Evolutionary conservation across 1,140 invertebrate species (phyloP), one percentile per base, ranked within the genome.

Genomic region (Tetragonula clypearis): DNA sequence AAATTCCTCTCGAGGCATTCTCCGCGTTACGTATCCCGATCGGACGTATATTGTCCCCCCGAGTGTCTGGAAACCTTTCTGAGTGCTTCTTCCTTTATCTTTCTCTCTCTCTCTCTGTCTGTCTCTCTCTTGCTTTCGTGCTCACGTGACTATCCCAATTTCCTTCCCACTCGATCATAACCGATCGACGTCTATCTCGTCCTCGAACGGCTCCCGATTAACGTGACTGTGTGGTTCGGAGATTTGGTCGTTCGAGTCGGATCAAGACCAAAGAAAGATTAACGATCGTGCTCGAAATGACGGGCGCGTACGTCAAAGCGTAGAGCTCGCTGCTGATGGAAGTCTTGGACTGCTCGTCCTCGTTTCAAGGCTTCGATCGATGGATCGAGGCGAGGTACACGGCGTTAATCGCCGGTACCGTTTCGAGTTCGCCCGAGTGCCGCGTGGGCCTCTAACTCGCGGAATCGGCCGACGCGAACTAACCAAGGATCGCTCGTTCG

Each of bases 401-500:
- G n/a, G 72, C 49, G 72, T 26, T 74, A 56, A 74, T 74, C 53
- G 26, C 72, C 49, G 19, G 55, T 73, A 56, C 49, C 72, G 72
- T 30, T 30, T 53, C 17, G 15, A 17, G 26, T 74, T 56, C n/a
- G 19, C 17, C 30, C 30, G 1, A 30, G 8, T n/a, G 75, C 5
- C 23, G 11, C 30, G 30, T 30, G 30, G 30, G 30, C 30, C 30
- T 30, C 30, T 30, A 30, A 30, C 30, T 30, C 30, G 30, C 58
- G 23, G 21, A 41, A 79, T 69, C 49, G 68, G 66, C 78, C 74
- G 78, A 69, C 41, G 41, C 71, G 30, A 30, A 30, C 30, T 30
- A 87, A 83, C 58, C 71, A 78, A 41, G 35, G 77, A 62, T 71
- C 74, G 21, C 49, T 56, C 21, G 53, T 53, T 26, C 26, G 17